A percentile compares a stretch with the other conserved stretches of the same genome.
phyloP scores from a whole-genome alignment of 2,888 invertebrate species.

The Minunthozetes semirufus region DNA sequence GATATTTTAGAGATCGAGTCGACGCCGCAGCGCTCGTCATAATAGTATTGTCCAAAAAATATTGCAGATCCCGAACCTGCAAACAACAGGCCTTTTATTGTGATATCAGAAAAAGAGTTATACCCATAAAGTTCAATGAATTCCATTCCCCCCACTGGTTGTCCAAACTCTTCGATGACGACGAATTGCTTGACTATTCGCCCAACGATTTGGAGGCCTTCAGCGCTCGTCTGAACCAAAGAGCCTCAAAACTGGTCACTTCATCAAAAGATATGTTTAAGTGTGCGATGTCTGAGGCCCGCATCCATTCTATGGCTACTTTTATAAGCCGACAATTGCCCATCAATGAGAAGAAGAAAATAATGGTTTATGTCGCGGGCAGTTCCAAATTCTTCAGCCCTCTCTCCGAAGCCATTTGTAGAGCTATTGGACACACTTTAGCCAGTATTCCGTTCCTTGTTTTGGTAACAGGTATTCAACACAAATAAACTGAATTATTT shows the following conservation, averaged over 20 bases:
- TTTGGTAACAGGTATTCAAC: conserved; percentile 28
- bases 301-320: not conserved
- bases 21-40: not conserved
- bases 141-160: conserved; percentile 38
- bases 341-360: not conserved
- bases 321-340: not conserved
- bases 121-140: conserved; percentile 46
- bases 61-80: not conserved
- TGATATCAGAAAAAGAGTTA: conserved; percentile 48
- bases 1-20: not conserved
- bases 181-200: not conserved
- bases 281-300: conserved; percentile 2
- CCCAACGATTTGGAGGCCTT: not conserved
- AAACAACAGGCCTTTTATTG: conserved; percentile 48
- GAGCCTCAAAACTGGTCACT: not conserved
- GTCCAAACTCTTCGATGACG: conserved; percentile 14
- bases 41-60: not conserved
- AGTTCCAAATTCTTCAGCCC: conserved; percentile 17
- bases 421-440: conserved; percentile 36
- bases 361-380: conserved; percentile 8
- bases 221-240: not conserved
- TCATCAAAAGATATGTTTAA: conserved; percentile 11
- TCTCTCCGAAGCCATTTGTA: conserved; percentile 20
- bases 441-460: conserved; percentile 32
- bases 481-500: too few species aligned